phyloP scores from a whole-genome alignment of 2,888 invertebrate species.

The Drosophila subquinaria region DNA sequence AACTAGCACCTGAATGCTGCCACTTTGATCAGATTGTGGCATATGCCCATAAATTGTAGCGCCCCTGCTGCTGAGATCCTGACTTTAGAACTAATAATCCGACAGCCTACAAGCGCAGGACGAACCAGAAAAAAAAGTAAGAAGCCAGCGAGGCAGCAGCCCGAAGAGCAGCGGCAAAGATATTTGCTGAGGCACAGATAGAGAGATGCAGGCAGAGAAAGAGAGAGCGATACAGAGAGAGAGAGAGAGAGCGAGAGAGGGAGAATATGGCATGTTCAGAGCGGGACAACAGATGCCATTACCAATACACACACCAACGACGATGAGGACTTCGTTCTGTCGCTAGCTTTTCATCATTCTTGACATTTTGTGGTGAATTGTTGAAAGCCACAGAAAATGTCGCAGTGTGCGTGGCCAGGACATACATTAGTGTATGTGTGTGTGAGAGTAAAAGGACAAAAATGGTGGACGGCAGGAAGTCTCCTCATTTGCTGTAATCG shows the following conservation, averaged over 20 bases:
- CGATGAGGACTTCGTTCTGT: constrained; percentile 47
- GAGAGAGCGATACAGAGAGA: constrained; percentile 34
- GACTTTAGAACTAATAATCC: constrained; percentile 83
- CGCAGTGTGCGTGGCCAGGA: constrained; percentile 55
- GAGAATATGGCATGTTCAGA: constrained; percentile 17
- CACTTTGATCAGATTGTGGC: constrained; percentile 7
- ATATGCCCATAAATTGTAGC: constrained; percentile 54
- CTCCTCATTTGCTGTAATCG: constrained; percentile 82
- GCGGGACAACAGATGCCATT: constrained; percentile 59
- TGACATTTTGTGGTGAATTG: constrained; percentile 86
- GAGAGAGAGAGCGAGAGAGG: constrained; percentile 29
- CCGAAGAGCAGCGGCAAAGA: constrained; percentile 56
- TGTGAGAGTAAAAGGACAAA: constrained; percentile 58
- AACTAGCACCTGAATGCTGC: neutral
- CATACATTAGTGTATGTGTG: constrained; percentile 4
- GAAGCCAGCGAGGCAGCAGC: constrained; percentile 52
- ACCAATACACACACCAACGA: constrained; percentile 52
- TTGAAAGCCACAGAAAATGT: constrained; percentile 84
- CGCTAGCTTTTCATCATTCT: constrained; percentile 84
- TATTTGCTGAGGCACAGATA: constrained; percentile 63
- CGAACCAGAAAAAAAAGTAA: constrained; percentile 51
- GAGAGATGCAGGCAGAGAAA: constrained; percentile 14
- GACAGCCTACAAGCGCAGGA: constrained; percentile 77
- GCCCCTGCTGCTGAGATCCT: constrained; percentile 68
- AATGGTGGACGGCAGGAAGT: constrained; percentile 81